Evolutionary conservation across 2,888 invertebrate species (phyloP), one percentile per base, ranked within the genome.

Genomic region (Trisateles emortualis): DNA sequence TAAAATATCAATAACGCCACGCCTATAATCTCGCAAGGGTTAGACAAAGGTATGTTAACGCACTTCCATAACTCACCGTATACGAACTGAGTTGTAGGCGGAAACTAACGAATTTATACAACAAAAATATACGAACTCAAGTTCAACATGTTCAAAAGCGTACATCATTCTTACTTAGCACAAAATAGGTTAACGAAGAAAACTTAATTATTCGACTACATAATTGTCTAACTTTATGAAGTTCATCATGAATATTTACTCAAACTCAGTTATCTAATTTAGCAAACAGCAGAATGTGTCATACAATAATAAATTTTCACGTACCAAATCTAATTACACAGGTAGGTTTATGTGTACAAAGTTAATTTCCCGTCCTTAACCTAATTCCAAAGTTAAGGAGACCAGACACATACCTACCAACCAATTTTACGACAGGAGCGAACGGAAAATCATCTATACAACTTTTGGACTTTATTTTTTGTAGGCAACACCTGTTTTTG

Each of bases 321-420:
- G 36, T 50, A 17, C 24, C n/a, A 11, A 58, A 58, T 50, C 30
- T 51, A 49, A 62, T 58, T 59, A 24, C 35, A 30, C 49, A 55
- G 50, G 40, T 60, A 59, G 41, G 52, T 63, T 56, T 64, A 56
- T 57, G 56, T 49, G 53, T 52, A 47, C 52, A 46, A 63, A 64
- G 53, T 63, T 62, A 69, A 68, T 70, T 67, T 68, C 65, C 64
- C 66, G 65, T 59, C 74, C 74, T 74, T 74, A 77, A 78, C 70
- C 75, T 65, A 78, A 75, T 81, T 81, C 56, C 64, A 64, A 59
- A 64, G 63, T 60, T 63, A 48, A 53, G 51, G 45, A 57, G 52
- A 64, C 40, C 55, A 60, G 39, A 50, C 50, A 45, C 57, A 49
- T 60, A 66, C 49, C 63, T 47, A 57, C 55, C 68, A 62, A 33